Evolutionary conservation across 2,797 vertebrate species (phyloP), one percentile per base, ranked within the genome.

Genomic region (Synanceia verrucosa): DNA sequence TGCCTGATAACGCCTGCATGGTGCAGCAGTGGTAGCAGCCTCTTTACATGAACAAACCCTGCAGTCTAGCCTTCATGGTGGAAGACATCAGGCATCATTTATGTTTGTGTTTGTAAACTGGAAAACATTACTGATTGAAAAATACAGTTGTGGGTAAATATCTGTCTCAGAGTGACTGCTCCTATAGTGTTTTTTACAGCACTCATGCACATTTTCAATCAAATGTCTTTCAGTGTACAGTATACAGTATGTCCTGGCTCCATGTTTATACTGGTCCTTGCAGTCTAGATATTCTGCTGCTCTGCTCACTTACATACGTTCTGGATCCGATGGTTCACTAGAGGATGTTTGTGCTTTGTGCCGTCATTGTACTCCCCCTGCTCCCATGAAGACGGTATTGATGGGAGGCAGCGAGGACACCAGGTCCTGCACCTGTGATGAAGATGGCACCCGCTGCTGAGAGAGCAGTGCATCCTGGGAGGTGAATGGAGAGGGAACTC

Each of bases 381-480:
- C 78, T 31, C 97, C 97, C 98, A 99, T 97, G 84, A 99, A 99
- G 78, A 99, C 98, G 0, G 97, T 99, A 79, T 98, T 98, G 92
- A 99, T 99, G 75, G 98, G 97, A 36, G 98, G 98, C 78, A 99
- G 93, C 26, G 96, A 96, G 1, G 98, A 95, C 48, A 96, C 94
- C 86, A 96, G 92, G 76, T 98, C 95, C 83, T 94, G 93, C 31
- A 94, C 90, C 14, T 95, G 93, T 2, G 85, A 89, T 2, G 91
- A 80, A 0, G 91, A 31, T 1, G 70, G 10, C 55, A 28, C 85
- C 2, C 91, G 94, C 64, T 95, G 96, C 68, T 95, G 83, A 85
- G 94, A 83, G 4, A 97, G 92, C 89, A 97, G 41, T 52, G 89
- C 68, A 74, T 97, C 96, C 90, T 96, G 97, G 31, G 94, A 86